Percentiles rank a stretch among this genome's conserved stretches.
Conservation (phyloP, 2,797 vertebrate species). For the Sebastes iracundus region DNA sequence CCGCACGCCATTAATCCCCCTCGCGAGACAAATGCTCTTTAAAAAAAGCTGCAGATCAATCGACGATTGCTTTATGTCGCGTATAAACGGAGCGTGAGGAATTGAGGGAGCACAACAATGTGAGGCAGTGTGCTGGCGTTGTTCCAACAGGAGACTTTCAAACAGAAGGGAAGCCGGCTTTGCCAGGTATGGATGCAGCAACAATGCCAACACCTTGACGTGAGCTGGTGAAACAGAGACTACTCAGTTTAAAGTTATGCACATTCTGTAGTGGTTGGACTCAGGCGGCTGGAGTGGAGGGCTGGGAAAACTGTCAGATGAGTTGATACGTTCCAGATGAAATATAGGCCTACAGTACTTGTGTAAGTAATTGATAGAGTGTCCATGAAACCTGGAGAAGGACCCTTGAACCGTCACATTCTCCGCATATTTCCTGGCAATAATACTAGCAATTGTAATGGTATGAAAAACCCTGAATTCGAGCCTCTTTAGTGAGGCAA, state of each 20-base stretch:
- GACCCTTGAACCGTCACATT: background rate
- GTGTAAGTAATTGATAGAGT: conserved; percentile 10
- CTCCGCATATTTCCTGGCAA: background rate
- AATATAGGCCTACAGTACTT: background rate
- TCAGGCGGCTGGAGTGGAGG: background rate
- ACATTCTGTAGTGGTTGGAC: conserved; percentile 16
- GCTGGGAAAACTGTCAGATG: background rate
- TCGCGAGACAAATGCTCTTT: conserved; percentile 29
- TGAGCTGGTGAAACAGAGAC: conserved; percentile 22
- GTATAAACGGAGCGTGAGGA: conserved; percentile 58
- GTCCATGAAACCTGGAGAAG: conserved; percentile 5
- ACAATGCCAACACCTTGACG: conserved; percentile 59
- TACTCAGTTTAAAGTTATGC: conserved; percentile 24
- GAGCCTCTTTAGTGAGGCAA: background rate
- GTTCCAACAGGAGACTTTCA: conserved; percentile 76
- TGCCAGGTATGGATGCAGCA: conserved; percentile 73
- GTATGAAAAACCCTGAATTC: background rate
- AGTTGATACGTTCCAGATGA: conserved; percentile 2
- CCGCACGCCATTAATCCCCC: conserved; percentile 28
- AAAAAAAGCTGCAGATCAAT: conserved; percentile 65
- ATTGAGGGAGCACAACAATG: conserved; percentile 68
- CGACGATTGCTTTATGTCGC: conserved; percentile 53
- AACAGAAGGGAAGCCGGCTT: conserved; percentile 67
- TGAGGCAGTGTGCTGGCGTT: conserved; percentile 62
- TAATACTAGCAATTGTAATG: background rate